Conservation (phyloP, 2,113 vertebrate species). For the Bos javanicus region DNA sequence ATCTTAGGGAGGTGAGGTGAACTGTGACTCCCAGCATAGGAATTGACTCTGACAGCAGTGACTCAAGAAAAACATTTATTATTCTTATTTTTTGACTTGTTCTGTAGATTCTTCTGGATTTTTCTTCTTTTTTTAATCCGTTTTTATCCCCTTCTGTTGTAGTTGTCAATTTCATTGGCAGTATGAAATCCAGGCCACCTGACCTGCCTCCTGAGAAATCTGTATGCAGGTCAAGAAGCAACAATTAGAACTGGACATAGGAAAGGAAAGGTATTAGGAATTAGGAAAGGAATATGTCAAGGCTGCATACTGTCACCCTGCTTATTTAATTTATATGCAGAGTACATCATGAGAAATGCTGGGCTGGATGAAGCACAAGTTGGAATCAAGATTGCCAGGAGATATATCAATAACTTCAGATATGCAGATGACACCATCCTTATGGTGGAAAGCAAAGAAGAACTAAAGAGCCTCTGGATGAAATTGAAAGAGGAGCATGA, state of each 20-base stretch:
- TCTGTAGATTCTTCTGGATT: not conserved
- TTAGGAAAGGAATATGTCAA: not conserved
- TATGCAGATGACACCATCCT: not conserved
- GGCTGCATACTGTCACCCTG: not conserved
- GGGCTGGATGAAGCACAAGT: not conserved
- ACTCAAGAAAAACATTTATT: not conserved
- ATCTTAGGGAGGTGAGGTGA: not conserved
- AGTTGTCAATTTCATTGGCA: not conserved
- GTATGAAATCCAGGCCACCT: not conserved
- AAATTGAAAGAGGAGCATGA: not conserved
- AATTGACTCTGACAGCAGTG: not conserved
- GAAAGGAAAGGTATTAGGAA: too few species aligned
- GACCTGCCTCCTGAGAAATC: not conserved
- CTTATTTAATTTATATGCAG: not conserved
- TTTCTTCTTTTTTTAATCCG: not conserved
- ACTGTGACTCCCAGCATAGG: fast-evolving
- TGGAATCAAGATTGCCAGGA: not conserved
- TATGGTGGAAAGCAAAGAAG: not conserved
- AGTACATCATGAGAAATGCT: not conserved
- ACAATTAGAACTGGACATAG: not conserved
- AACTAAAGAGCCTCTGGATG: not conserved
- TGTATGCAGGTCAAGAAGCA: not conserved
- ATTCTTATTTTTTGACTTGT: not conserved
- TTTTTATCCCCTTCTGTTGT: not conserved
- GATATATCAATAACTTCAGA: not conserved